Conservation (phyloP, 1,140 invertebrate genomes). For the Cotesia chilonis region DNA sequence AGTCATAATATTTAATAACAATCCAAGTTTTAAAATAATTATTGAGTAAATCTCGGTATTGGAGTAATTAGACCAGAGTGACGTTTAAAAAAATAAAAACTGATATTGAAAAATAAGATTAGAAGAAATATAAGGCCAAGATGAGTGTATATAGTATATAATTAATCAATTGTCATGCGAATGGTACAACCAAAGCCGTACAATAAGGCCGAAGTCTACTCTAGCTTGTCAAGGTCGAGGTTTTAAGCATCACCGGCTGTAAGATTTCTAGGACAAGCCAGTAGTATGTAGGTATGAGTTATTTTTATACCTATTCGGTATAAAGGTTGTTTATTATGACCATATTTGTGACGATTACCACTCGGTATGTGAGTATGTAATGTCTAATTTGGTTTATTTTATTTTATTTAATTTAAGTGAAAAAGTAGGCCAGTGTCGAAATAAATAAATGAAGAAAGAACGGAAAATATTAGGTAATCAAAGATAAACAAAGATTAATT, state of each 20-base stretch:
- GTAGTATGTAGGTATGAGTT: neutral
- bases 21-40: too few species aligned
- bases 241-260: constrained; percentile 46
- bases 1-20: too few species aligned
- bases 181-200: constrained; percentile 49
- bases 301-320: constrained; percentile 7
- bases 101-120: neutral
- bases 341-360: too few species aligned
- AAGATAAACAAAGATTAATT: neutral
- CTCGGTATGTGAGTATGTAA: too few species aligned
- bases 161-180: constrained; percentile 39
- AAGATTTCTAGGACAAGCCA: constrained; percentile 51
- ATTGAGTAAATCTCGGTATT: too few species aligned
- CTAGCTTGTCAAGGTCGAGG: constrained; percentile 51
- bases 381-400: too few species aligned
- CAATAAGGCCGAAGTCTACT: constrained; percentile 49
- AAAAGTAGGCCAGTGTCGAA: too few species aligned
- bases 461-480: neutral
- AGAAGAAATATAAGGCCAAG: neutral
- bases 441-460: neutral
- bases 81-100: too few species aligned
- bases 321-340: too few species aligned
- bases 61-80: too few species aligned
- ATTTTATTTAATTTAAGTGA: too few species aligned
- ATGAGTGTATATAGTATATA: constrained; percentile 4